These are phyloP conservation scores for Agapornis canus DNA, from an alignment of 2,797 vertebrate genomes.

Conservation along the genomic window DNA sequence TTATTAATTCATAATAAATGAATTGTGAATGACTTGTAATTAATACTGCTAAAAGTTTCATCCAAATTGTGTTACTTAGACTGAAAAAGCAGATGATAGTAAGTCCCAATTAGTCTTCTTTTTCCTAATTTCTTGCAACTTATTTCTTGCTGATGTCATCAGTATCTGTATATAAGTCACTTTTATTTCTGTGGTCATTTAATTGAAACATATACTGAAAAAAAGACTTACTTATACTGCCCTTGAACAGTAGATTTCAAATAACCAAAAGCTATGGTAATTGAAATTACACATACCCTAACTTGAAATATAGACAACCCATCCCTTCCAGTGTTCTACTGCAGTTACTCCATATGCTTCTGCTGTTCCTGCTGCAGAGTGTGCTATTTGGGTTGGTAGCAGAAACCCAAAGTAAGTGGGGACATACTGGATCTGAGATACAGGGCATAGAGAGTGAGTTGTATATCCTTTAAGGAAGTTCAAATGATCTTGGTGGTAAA, in stretches of 20 bases:
- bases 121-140: background rate
- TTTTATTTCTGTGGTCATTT: background rate
- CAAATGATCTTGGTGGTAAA: background rate
- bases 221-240: background rate
- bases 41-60: background rate
- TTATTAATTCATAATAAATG: background rate
- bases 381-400: rapidly evolving
- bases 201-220: background rate
- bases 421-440: rapidly evolving
- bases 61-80: background rate
- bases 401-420: background rate
- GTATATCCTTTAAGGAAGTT: background rate
- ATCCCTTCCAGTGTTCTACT: background rate
- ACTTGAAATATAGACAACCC: background rate
- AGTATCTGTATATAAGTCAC: background rate
- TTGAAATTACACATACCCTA: background rate
- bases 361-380: background rate
- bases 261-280: background rate
- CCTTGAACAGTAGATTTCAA: background rate
- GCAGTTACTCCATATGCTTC: background rate
- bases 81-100: background rate
- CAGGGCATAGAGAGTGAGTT: rapidly evolving
- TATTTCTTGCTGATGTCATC: background rate
- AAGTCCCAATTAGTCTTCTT: background rate
- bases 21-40: background rate